These are phyloP conservation scores for Scaptodrosophila latifasciaeformis DNA, from an alignment of 2,888 invertebrate species.

Conservation along the genomic window DNA sequence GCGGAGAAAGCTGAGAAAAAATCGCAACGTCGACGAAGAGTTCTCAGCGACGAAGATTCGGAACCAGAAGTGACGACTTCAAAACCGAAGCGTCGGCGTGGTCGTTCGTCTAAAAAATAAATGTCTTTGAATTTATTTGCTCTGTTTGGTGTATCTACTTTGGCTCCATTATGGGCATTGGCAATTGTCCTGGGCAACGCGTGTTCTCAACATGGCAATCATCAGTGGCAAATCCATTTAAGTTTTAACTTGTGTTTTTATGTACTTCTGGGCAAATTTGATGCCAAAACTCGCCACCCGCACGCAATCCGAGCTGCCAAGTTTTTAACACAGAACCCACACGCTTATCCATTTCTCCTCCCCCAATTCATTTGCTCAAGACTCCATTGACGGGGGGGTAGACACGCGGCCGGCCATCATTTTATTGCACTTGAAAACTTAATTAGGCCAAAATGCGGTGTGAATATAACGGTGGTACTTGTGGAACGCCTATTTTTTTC, in stretches of 20 bases:
- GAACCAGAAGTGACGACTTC: conserved; percentile 16
- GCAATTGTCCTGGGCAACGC: conserved; percentile 17
- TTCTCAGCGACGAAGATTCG: background rate
- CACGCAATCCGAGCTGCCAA: conserved; percentile 51
- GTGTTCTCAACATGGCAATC: conserved; percentile 26
- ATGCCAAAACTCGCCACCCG: conserved; percentile 33
- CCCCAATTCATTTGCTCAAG: background rate
- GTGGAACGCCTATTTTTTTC: conserved; percentile 40
- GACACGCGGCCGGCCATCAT: conserved; percentile 56
- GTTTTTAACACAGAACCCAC: conserved; percentile 8
- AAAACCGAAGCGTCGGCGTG: conserved; percentile 38
- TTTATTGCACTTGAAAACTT: conserved; percentile 74
- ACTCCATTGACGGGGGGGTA: conserved; percentile 12
- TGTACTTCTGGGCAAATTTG: conserved; percentile 58
- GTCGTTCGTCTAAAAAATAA: conserved; percentile 37
- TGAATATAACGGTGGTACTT: conserved; percentile 28
- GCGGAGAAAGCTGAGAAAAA: conserved; percentile 22
- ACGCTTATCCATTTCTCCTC: background rate
- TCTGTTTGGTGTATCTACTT: conserved; percentile 2
- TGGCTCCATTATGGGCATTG: too few species aligned
- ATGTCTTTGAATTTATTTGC: conserved; percentile 3
- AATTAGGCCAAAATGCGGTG: conserved; percentile 71
- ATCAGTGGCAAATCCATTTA: conserved; percentile 52
- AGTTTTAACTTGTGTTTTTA: conserved; percentile 66
- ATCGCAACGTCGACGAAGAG: conserved; percentile 7